Conservation (phyloP, 2,113 vertebrate genomes). For the human (Homo sapiens) region DNA sequence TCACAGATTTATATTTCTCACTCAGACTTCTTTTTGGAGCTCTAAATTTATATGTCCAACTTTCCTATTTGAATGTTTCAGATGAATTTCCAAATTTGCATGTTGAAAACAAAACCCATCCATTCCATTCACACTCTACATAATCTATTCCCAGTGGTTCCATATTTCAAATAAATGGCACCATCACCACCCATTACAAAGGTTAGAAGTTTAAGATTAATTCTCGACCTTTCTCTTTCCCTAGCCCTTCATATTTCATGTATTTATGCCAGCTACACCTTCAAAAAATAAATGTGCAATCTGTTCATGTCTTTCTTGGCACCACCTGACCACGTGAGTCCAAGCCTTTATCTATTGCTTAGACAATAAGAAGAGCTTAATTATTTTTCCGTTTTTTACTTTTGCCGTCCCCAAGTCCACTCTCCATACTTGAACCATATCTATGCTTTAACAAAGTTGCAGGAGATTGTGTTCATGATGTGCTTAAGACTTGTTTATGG, state of each 20-base stretch:
- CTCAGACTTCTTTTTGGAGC: background rate
- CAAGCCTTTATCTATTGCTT: background rate
- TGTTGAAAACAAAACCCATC: constrained; percentile 19
- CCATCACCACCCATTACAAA: background rate
- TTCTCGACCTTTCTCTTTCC: constrained; percentile 9
- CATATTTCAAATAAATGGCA: constrained; percentile 41
- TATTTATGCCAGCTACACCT: background rate
- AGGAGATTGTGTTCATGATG: background rate
- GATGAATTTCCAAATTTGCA: constrained; percentile 35
- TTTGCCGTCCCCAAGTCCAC: background rate
- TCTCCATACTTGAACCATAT: background rate
- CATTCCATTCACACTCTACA: background rate
- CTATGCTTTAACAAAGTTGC: background rate
- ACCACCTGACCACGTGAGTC: background rate
- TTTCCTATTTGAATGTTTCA: constrained; percentile 49
- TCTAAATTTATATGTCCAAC: constrained; percentile 48
- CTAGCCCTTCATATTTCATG: background rate
- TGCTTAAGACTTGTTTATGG: background rate
- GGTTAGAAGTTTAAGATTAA: constrained; percentile 3
- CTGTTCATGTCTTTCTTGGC: background rate
- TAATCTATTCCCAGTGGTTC: background rate
- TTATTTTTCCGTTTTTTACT: background rate
- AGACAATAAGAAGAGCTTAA: background rate
- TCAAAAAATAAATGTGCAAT: background rate
- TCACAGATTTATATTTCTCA: constrained; percentile 51